phyloP scores from a whole-genome alignment of 2,113 vertebrate species.

The Romanogobio albipinnatus region DNA sequence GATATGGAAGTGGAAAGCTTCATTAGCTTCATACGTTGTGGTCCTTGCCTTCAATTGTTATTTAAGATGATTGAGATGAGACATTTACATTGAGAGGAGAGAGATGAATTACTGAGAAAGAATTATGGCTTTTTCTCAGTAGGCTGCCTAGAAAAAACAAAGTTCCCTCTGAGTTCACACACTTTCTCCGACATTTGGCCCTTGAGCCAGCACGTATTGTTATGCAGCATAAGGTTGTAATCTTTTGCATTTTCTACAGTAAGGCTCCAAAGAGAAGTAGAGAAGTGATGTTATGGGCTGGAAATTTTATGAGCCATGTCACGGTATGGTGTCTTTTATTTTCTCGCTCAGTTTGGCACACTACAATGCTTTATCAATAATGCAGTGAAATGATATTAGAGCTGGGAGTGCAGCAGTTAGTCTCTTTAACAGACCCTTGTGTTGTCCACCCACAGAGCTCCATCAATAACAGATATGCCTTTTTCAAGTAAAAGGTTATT shows the following conservation, averaged over 20 bases:
- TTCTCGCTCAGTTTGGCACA: conserved; percentile 35
- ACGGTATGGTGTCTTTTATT: conserved; percentile 13
- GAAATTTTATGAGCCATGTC: conserved; percentile 19
- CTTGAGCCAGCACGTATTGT: not conserved
- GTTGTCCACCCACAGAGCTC: conserved; percentile 17
- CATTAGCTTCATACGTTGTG: not conserved
- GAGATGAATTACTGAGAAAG: not conserved
- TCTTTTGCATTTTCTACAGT: not conserved
- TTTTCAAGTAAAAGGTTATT: not conserved
- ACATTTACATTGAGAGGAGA: conserved; percentile 16
- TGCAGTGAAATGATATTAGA: conserved; percentile 31
- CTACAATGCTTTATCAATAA: conserved; percentile 39
- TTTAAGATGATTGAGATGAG: conserved; percentile 13
- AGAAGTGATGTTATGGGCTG: not conserved
- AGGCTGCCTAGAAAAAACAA: conserved; percentile 2
- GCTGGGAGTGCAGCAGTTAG: conserved; percentile 20
- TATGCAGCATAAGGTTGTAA: conserved; percentile 22
- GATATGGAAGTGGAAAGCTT: conserved; percentile 25
- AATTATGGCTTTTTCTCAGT: not conserved
- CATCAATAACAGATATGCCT: conserved; percentile 12
- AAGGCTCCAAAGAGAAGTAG: not conserved
- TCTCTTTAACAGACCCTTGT: conserved; percentile 32
- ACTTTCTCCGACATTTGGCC: not conserved
- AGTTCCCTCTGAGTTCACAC: conserved; percentile 1
- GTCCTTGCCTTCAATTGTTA: not conserved